Evolutionary conservation across 2,888 invertebrate genomes (phyloP), one percentile per base, ranked within the genome.

Genomic region (Creontiades dilutus): DNA sequence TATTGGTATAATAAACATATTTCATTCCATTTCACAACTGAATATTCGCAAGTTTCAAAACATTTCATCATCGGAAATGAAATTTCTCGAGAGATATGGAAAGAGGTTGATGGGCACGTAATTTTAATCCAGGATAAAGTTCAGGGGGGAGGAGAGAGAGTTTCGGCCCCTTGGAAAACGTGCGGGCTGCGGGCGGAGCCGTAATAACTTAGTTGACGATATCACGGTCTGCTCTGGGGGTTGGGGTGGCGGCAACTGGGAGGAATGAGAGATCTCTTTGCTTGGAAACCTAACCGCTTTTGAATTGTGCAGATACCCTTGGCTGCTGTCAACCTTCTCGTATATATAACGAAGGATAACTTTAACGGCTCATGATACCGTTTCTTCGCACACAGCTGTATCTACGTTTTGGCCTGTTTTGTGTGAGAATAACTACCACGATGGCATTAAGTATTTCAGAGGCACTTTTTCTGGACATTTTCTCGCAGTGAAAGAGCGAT

Each of bases 111-210:
- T 23, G 19, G 68, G 68, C 23, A 68, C 68, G 68, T 68, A 68
- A 68, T 68, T 68, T 68, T 68, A 68, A 68, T 68, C 23, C 68
- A 23, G 2, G 27, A 68, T 68, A 68, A 68, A 68, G 68, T 68
- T 68, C 7, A 23, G 23, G 9, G 13, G 7, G 23, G 13, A 13
- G 23, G 19, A 13, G 68, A 68, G 68, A 68, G 61, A 2, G 13
- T 13, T 12, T n/a, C 12, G 23, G 5, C 4, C 68, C 27, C 61
- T 23, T 5, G 12, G 68, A 23, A 68, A 68, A 68, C 68, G 68
- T 23, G 68, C 68, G 68, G 68, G 68, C 68, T 68, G 27, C 68
- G 68, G 23, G 68, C 68, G 13, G 23, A 68, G 27, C 68, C 12
- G 68, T 68, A 68, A 68, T 68, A 68, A 68, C 68, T 68, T 19